A percentile compares a stretch with the other conserved stretches of the same genome.
Evolutionary conservation across 2,888 invertebrate species (phyloP).

Genomic region (Orthosia gracilis): DNA sequence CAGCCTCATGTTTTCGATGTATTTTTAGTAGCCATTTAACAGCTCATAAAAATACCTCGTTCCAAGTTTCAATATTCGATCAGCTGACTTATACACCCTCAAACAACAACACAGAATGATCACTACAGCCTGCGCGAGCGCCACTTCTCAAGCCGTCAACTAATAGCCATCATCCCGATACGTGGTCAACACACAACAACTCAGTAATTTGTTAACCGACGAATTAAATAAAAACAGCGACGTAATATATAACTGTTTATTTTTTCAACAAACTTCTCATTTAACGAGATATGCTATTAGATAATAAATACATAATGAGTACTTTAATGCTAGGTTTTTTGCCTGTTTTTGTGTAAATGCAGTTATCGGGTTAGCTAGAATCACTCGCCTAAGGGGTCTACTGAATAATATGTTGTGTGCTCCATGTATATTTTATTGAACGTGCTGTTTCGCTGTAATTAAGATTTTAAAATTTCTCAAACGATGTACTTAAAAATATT

Average conservation of each 20-base stretch:
- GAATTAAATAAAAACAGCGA: slow-evolving; percentile 79
- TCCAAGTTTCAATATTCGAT: background rate
- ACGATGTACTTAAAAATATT: slow-evolving; percentile 29
- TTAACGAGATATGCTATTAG: slow-evolving; percentile 63
- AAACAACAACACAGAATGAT: slow-evolving; percentile 16
- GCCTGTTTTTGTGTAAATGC: slow-evolving; percentile 37
- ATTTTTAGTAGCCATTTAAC: background rate
- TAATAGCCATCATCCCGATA: slow-evolving; percentile 70
- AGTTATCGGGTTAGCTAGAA: slow-evolving; percentile 55
- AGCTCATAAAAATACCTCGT: background rate
- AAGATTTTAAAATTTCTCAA: slow-evolving; percentile 48
- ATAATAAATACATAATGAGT: slow-evolving; percentile 66
- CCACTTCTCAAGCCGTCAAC: slow-evolving; percentile 54
- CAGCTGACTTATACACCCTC: slow-evolving; percentile 29
- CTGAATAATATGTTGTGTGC: slow-evolving; percentile 24
- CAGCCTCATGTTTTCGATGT: background rate
- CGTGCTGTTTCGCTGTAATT: slow-evolving; percentile 43
- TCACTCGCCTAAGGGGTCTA: slow-evolving; percentile 49
- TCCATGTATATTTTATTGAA: slow-evolving; percentile 37
- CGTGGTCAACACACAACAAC: slow-evolving; percentile 71
- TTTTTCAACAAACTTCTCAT: slow-evolving; percentile 54
- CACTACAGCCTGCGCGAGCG: slow-evolving; percentile 21
- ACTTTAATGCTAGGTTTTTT: slow-evolving; percentile 42
- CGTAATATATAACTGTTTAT: slow-evolving; percentile 65
- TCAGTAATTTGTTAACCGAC: slow-evolving; percentile 78